These are phyloP conservation scores for Pipistrellus kuhlii DNA, from an alignment of 2,797 vertebrate genomes.

Conservation along the genomic window DNA sequence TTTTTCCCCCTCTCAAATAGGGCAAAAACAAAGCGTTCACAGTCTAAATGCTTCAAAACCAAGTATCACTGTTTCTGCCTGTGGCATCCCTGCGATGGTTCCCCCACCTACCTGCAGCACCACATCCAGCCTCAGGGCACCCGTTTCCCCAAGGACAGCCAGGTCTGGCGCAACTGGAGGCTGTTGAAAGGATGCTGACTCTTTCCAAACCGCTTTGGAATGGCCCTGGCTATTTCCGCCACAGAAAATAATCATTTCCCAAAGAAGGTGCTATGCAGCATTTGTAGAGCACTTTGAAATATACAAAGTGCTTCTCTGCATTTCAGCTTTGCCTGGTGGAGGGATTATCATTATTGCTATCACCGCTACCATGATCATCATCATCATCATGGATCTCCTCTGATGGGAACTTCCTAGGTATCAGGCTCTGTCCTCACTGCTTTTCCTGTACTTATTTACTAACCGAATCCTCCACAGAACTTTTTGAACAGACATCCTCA, in stretches of 20 bases:
- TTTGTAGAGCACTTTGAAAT: neutral
- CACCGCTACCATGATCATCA: fast-evolving
- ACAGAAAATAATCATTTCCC: neutral
- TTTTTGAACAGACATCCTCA: neutral
- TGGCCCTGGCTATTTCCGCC: neutral
- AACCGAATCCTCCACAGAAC: neutral
- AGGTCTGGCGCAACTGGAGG: neutral
- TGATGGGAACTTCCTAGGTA: neutral
- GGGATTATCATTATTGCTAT: fast-evolving
- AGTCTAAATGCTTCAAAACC: neutral
- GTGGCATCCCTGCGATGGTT: fast-evolving
- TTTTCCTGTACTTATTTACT: neutral
- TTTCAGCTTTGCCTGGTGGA: too few relatives aligned
- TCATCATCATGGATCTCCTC: neutral
- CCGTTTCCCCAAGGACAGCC: neutral
- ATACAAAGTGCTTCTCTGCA: neutral
- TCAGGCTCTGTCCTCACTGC: neutral
- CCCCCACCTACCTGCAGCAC: neutral
- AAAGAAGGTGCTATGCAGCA: neutral
- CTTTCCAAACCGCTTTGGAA: constrained; percentile 4
- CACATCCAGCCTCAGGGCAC: fast-evolving
- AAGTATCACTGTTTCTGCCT: neutral
- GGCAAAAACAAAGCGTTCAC: neutral
- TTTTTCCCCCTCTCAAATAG: neutral
- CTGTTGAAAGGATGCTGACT: neutral